Percentiles rank a stretch among this genome's conserved stretches.
These are phyloP conservation scores for Dysidea cf. avara DNA, from an alignment of 37 sponge, comb jelly and placozoan species.

Conservation along the genomic window DNA sequence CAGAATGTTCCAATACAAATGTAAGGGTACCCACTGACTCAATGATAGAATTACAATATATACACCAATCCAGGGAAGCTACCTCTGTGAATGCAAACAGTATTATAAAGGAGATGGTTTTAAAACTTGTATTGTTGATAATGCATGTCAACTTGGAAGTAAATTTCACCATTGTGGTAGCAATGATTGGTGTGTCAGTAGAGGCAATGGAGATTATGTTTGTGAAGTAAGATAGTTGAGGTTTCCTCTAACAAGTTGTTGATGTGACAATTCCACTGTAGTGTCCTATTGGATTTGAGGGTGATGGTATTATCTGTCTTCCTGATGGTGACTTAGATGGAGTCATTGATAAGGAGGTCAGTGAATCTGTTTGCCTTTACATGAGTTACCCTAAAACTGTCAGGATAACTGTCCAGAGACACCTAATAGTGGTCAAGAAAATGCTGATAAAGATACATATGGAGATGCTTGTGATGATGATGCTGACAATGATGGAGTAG, in stretches of 20 bases:
- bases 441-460: conserved; percentile 67
- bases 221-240: no score
- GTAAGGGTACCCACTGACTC: conserved; percentile 6
- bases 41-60: no score
- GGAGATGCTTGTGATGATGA: conserved; percentile 77
- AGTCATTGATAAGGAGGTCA: conserved; percentile 37
- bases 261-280: not conserved
- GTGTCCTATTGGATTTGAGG: conserved; percentile 54
- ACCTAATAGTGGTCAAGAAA: conserved; percentile 75
- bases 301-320: conserved; percentile 69
- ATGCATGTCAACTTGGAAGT: no score
- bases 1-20: conserved; percentile 62
- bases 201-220: no score
- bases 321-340: conserved; percentile 81
- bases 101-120: no score
- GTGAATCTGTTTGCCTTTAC: not conserved
- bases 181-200: no score
- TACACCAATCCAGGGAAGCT: no score
- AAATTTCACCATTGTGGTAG: no score
- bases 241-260: no score
- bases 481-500: conserved; percentile 72
- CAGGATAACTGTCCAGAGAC: conserved; percentile 78
- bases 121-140: no score
- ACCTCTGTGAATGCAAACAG: no score
- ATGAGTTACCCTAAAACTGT: not conserved